Evolutionary conservation across 2,797 vertebrate genomes (phyloP).

Genomic region (Oreochromis mossambicus): DNA sequence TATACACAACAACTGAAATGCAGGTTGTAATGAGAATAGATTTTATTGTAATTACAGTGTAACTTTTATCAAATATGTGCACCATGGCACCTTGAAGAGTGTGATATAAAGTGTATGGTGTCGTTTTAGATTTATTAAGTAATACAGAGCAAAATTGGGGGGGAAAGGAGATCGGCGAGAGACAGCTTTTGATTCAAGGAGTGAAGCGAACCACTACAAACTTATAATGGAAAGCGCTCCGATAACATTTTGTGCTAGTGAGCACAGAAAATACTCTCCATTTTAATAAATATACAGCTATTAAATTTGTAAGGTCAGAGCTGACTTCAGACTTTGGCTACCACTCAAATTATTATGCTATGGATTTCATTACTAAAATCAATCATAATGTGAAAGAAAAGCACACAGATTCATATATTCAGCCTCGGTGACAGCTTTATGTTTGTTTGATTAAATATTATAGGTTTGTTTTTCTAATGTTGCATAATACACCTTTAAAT

Average conservation of each 20-base stretch:
- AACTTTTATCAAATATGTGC: not conserved
- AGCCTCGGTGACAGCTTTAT: constrained; percentile 83
- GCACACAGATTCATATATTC: constrained; percentile 87
- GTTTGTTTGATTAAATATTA: constrained; percentile 91
- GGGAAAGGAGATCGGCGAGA: not conserved
- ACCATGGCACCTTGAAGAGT: not conserved
- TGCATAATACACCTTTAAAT: constrained; percentile 93
- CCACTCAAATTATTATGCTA: constrained; percentile 75
- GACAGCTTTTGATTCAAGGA: not conserved
- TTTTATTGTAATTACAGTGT: not conserved
- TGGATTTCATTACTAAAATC: constrained; percentile 89
- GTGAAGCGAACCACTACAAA: not conserved
- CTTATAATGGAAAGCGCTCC: not conserved
- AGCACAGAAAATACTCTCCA: not conserved
- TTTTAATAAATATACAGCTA: constrained; percentile 11
- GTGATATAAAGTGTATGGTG: not conserved
- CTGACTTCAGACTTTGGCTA: constrained; percentile 65
- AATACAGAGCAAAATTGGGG: not conserved
- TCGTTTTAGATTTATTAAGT: not conserved
- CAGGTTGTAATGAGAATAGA: not conserved
- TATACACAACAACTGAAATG: not conserved
- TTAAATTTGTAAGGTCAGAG: constrained; percentile 13
- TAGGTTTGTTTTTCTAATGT: constrained; percentile 89
- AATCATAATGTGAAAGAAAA: constrained; percentile 83
- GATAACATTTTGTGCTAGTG: not conserved